phyloP scores from a whole-genome alignment of 2,797 vertebrate genomes.

The Apodemus agrarius region DNA sequence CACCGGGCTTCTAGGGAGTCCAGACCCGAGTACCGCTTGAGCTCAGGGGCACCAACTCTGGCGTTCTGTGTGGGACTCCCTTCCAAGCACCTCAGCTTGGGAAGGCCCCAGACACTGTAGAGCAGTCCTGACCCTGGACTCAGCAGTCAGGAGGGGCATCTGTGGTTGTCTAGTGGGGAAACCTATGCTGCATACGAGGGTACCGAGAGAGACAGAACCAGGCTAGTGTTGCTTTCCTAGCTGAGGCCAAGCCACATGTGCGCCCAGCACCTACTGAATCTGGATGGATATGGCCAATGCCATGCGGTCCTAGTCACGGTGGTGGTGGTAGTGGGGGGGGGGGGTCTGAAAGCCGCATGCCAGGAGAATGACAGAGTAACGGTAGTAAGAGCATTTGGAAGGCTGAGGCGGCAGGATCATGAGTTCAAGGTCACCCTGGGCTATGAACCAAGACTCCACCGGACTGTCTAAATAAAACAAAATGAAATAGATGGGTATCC shows the following conservation, averaged over 20 bases:
- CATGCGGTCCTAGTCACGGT: too few relatives aligned
- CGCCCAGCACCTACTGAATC: too few relatives aligned
- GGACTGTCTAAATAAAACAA: neutral
- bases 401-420: neutral
- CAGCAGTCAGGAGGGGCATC: neutral
- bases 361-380: neutral
- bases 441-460: neutral
- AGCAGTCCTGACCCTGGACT: neutral
- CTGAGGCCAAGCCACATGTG: neutral
- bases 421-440: neutral
- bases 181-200: neutral
- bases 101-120: neutral
- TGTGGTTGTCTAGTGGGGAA: rapidly evolving
- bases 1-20: neutral
- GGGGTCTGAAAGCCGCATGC: neutral
- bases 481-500: neutral
- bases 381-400: neutral
- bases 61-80: neutral
- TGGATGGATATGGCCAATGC: neutral
- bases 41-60: neutral
- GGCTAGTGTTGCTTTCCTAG: neutral
- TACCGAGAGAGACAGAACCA: neutral
- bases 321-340: too few relatives aligned
- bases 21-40: neutral
- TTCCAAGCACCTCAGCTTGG: neutral